Evolutionary conservation across 2,113 vertebrate genomes (phyloP), one percentile per base, ranked within the genome.

Genomic region (Macquaria ambigua): DNA sequence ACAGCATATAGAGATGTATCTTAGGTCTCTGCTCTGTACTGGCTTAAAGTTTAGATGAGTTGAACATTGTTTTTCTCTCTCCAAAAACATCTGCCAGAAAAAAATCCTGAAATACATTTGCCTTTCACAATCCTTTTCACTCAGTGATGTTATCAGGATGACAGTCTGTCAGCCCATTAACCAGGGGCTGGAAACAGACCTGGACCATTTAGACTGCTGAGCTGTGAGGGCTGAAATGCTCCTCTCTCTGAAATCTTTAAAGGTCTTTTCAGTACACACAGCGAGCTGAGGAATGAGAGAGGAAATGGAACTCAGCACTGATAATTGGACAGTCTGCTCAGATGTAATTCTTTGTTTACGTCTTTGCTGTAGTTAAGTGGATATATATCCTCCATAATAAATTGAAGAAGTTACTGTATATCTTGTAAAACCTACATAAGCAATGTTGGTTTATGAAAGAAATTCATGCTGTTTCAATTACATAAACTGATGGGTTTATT

Each of bases 131-230:
- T 67, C n/a, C 72, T 39, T 72, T 73, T 73, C 70, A 34, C 70
- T 64, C 37, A 16, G 82, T 85, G 86, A 90, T 84, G 84, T 87
- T 74, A 89, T 87, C 77, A 56, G 79, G 74, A 86, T 80, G 89
- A 82, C 63, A 43, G 75, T 58, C 70, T n/a, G 69, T 74, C 68
- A 79, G 81, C 25, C 71, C 81, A 73, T 89, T 88, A 89, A 77
- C 58, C 63, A 79, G 81, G 16, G 69, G 63, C 78, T 79, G 61
- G 23, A 90, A 75, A 82, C 74, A 72, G 83, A 81, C 63, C 28
- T 7, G 31, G 71, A 68, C 55, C 70, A 81, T 77, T 61, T 25
- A 53, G 59, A 41, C 66, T 67, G 53, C 67, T 64, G 74, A 28
- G 43, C 63, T 72, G 25, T 14, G 20, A 48, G 34, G 53, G 52